These are phyloP conservation scores for Ormyrus thymus DNA, from an alignment of 2,888 invertebrate species.

Conservation along the genomic window DNA sequence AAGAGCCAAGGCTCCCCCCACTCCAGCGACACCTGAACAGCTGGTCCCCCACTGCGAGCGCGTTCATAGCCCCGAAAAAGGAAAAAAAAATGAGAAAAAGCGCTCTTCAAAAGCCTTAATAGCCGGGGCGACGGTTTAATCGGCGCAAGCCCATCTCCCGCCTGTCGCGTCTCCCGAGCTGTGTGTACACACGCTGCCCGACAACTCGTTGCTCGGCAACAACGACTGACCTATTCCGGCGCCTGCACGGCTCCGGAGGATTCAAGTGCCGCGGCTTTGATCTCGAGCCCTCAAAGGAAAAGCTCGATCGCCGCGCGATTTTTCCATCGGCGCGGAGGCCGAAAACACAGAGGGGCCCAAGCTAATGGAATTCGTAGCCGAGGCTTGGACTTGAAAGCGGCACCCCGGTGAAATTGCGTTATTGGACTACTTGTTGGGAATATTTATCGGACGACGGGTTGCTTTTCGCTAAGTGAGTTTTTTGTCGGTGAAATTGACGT, in stretches of 20 bases:
- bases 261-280: constrained; percentile 43
- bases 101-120: constrained; percentile 19
- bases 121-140: constrained; percentile 33
- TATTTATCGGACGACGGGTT: no score
- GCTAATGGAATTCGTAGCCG: constrained; percentile 20
- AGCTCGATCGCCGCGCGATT: constrained; percentile 25
- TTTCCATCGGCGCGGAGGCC: neutral
- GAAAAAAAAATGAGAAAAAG: neutral
- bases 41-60: no score
- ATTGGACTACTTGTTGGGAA: no score
- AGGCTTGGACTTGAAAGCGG: no score
- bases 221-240: no score
- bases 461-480: no score
- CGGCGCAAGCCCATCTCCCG: constrained; percentile 8
- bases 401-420: no score
- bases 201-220: no score
- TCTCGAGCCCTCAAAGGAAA: constrained; percentile 24
- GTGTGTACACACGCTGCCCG: neutral
- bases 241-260: constrained; percentile 2
- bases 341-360: neutral
- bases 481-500: no score
- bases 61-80: neutral
- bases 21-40: no score
- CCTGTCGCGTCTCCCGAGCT: neutral
- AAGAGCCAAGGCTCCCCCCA: no score